Evolutionary conservation across 2,888 invertebrate genomes (phyloP), one percentile per base, ranked within the genome.

Genomic region (Lingula anatina): DNA sequence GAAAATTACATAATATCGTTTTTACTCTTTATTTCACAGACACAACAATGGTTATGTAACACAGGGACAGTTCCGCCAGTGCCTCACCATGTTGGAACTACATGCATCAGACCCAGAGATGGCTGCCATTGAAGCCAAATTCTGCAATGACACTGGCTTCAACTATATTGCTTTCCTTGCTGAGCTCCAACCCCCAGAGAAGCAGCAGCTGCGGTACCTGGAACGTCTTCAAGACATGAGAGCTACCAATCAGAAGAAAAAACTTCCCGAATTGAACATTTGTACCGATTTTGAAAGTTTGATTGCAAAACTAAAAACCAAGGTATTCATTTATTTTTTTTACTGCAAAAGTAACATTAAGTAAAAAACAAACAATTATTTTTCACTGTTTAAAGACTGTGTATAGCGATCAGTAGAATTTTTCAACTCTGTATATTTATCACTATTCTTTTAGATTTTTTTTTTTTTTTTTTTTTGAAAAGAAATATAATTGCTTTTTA

Each of bases 21-120:
- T n/a, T n/a, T n/a, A n/a, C n/a, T n/a, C n/a, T n/a, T n/a, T n/a
- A n/a, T 31, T 31, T 60, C 57, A 27, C 60, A 75, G 76, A 50
- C 72, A 75, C 55, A 76, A 76, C 58, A 73, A 71, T 58, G 73
- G 74, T 35, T 73, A 76, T 55, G 67, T 77, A 35, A 76, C 73
- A 1, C 56, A 63, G 15, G 48, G 60, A 3, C 73, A 76, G 61
- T 77, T 77, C 64, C 65, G 71, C 5, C 76, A 76, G 51, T 68
- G 68, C 45, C 59, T 76, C 55, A 71, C 67, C 4, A 73, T 73
- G 61, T 51, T 75, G 25, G 70, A 73, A 39, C 60, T 76, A 15
- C 64, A 66, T 39, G 55, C 66, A 40, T 63, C 62, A 12, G 69
- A 69, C 45, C 62, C 60, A 9, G 75, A 75, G 53, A 68, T 73